Conservation (phyloP, 2,113 vertebrate genomes). For the mouse (Mus musculus) region DNA sequence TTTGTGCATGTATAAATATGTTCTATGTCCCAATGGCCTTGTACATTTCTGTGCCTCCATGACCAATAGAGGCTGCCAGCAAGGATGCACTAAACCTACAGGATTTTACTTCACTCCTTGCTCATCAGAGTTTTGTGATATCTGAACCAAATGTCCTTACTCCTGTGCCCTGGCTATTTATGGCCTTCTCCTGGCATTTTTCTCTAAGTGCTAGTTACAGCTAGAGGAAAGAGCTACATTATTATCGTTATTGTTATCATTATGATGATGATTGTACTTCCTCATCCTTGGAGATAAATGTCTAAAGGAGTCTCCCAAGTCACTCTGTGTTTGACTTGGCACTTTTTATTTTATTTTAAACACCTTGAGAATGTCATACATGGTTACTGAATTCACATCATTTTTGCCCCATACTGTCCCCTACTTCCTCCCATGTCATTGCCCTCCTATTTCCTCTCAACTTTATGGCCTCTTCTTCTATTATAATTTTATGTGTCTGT, state of each 20-base stretch:
- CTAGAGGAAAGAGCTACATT: neutral
- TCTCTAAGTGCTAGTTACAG: neutral
- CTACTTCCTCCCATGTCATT: neutral
- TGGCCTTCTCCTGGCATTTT: neutral
- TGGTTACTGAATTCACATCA: neutral
- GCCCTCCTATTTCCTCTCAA: neutral
- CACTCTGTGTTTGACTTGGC: constrained; percentile 11
- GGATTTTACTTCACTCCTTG: neutral
- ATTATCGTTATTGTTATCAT: neutral
- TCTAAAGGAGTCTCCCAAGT: constrained; percentile 1
- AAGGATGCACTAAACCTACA: neutral
- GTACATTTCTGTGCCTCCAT: constrained; percentile 12
- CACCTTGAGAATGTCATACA: neutral
- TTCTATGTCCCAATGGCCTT: neutral
- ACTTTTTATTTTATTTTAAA: constrained; percentile 12
- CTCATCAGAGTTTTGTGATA: constrained; percentile 28
- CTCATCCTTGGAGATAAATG: neutral
- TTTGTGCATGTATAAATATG: neutral
- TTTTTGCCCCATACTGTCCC: neutral
- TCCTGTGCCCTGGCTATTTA: neutral
- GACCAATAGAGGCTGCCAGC: neutral
- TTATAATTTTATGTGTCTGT: neutral
- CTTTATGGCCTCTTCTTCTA: neutral
- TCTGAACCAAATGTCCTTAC: constrained; percentile 1
- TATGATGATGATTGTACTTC: neutral